These are phyloP conservation scores for Poecilobothrus nobilitatus DNA, from an alignment of 2,888 invertebrate species.

Conservation along the genomic window DNA sequence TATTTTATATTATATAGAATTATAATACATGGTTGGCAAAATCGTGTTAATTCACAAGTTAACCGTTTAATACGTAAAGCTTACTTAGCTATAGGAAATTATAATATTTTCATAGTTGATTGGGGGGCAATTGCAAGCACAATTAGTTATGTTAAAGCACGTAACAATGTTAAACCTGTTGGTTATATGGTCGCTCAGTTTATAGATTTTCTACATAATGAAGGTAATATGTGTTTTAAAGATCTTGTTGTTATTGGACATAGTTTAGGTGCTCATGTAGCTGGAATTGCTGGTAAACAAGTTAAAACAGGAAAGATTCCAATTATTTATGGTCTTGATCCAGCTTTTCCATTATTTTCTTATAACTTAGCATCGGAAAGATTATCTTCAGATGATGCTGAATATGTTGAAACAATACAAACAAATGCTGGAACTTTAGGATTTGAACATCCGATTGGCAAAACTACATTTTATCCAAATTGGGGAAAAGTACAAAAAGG, in stretches of 20 bases:
- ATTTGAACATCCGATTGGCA: conserved; percentile 29
- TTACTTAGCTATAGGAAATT: conserved; percentile 47
- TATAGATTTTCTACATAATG: conserved; percentile 40
- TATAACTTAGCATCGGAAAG: conserved; percentile 20
- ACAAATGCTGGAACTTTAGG: conserved; percentile 30
- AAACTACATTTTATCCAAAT: conserved; percentile 47
- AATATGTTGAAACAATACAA: conserved; percentile 30
- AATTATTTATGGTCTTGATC: conserved; percentile 45
- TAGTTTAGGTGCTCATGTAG: conserved; percentile 51
- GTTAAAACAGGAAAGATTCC: conserved; percentile 47
- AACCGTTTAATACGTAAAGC: conserved; percentile 34
- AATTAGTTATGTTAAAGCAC: conserved; percentile 47
- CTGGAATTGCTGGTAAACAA: conserved; percentile 50
- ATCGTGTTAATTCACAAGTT: conserved; percentile 42
- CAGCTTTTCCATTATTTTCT: conserved; percentile 29
- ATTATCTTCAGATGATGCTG: conserved; percentile 28
- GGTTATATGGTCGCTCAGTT: conserved; percentile 27
- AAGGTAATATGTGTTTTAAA: conserved; percentile 45
- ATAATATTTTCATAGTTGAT: conserved; percentile 52
- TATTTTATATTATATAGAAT: conserved; percentile 11
- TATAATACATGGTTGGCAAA: conserved; percentile 51
- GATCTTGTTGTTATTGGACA: conserved; percentile 48
- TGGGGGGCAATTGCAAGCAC: conserved; percentile 46
- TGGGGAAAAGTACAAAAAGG: conserved; percentile 47
- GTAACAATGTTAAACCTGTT: conserved; percentile 33